Conservation (phyloP, 2,888 invertebrate species). For the Oscheius sp. region DNA sequence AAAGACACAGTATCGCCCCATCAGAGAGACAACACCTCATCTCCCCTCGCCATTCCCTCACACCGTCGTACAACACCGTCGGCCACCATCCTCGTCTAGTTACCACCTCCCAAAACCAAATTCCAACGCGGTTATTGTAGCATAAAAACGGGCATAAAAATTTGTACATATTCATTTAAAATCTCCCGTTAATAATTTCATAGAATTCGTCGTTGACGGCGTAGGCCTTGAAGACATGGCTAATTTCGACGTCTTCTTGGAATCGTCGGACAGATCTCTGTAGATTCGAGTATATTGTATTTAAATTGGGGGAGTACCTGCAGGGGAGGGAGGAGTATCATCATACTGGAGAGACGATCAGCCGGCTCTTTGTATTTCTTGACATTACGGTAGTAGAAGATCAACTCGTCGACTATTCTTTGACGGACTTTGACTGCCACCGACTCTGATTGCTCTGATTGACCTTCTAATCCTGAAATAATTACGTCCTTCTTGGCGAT, state of each 20-base stretch:
- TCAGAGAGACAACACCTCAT: slow-evolving; percentile 8
- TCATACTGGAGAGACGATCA: slow-evolving; percentile 43
- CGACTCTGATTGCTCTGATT: slow-evolving; percentile 42
- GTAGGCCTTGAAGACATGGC: slow-evolving; percentile 54
- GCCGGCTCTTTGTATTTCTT: slow-evolving; percentile 44
- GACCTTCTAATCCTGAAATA: slow-evolving; percentile 48
- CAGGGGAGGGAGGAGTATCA: slow-evolving; percentile 50
- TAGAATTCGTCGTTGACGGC: slow-evolving; percentile 53
- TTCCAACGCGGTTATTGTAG: no score
- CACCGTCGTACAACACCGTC: no score
- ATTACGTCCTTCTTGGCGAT: neutral
- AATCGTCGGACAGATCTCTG: slow-evolving; percentile 55
- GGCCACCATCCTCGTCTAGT: no score
- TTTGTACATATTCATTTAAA: neutral
- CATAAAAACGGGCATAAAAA: slow-evolving; percentile 10
- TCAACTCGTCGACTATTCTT: slow-evolving; percentile 43
- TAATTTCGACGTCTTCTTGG: slow-evolving; percentile 59
- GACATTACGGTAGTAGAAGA: slow-evolving; percentile 46
- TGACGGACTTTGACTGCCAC: slow-evolving; percentile 41
- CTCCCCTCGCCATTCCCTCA: neutral
- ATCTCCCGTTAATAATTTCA: slow-evolving; percentile 50
- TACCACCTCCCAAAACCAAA: no score
- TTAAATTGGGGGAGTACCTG: slow-evolving; percentile 42
- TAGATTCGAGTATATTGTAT: no score
- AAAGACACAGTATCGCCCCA: no score